Percentiles rank a stretch among this genome's conserved stretches.
Conservation (phyloP, 2,888 invertebrate genomes). For the Stictocephala bisonia region DNA sequence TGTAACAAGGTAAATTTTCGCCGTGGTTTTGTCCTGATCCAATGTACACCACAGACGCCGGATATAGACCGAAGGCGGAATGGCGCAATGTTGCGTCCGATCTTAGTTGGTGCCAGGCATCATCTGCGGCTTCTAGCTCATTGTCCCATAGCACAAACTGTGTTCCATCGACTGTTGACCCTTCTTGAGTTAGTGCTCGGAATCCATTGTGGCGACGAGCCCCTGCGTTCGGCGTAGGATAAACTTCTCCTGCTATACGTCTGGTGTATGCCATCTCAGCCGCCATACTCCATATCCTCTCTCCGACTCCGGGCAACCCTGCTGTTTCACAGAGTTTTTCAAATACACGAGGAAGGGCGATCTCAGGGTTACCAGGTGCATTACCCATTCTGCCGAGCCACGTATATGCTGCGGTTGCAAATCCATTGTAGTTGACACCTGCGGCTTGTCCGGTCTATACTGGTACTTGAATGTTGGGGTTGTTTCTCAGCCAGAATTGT, state of each 20-base stretch:
- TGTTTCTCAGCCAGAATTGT: background rate
- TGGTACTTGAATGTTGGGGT: background rate
- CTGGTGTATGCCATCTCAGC: background rate
- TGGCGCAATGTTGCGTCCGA: no score
- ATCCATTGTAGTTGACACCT: background rate
- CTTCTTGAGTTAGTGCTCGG: no score
- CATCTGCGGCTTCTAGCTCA: no score
- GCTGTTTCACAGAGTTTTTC: background rate
- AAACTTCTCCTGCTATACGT: background rate
- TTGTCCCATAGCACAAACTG: no score
- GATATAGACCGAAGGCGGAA: no score
- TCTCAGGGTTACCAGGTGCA: background rate
- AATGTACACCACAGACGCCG: no score
- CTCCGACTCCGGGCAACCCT: background rate
- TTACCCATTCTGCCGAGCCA: background rate
- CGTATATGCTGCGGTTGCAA: background rate
- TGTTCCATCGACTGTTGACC: no score
- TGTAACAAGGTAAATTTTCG: no score
- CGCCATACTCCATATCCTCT: background rate
- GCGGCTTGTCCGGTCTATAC: background rate
- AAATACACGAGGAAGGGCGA: background rate
- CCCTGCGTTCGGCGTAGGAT: no score
- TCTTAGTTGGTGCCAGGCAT: no score
- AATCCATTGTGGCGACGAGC: no score
- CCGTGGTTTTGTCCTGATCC: no score